Evolutionary conservation across 2,797 vertebrate species (phyloP), one percentile per base, ranked within the genome.

Genomic region (Cryptoprocta ferox): DNA sequence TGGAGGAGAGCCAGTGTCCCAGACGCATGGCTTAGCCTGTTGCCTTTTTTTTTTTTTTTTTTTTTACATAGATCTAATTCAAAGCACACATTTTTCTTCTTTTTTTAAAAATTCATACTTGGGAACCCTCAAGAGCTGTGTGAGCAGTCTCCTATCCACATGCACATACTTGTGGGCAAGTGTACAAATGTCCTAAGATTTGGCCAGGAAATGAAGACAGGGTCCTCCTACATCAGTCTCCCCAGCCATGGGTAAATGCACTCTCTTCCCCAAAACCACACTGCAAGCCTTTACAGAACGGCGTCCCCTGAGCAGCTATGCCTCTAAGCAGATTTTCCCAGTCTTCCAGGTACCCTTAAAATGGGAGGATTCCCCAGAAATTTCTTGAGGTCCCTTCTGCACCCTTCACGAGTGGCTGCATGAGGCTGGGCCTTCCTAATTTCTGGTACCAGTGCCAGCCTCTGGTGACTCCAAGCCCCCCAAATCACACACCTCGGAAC

Each of bases 41-140:
- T 48, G 19, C 65, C 71, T 75, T 32, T 32, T 59, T 90, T 89
- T 71, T 42, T n/a, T 8, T 75, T n/a, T 68, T 30, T 85, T 53
- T 68, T 83, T 71, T 42, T 96, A 92, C 30, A 1, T 92, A 94
- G 89, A 92, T 89, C 83, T 94, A 93, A 98, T 71, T 90, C 91
- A 96, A 92, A 97, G 96, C 94, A 97, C 92, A 95, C 90, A 94
- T 93, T 96, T 98, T 89, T 88, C 93, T 97, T 82, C 94, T 94
- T 97, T 92, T 97, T 94, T 94, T 42, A 88, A 16, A 48, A 48
- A 82, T 86, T 97, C 93, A 75, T 94, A 91, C 92, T 95, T 91
- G 65, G 91, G 96, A 98, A 93, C 82, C 96, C 94, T 97, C 96
- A 97, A 97, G 97, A 32, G 14, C 95, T 5, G 8, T 91, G 91